phyloP scores from a whole-genome alignment of 1,140 invertebrate species.

The Caerostris darwini region DNA sequence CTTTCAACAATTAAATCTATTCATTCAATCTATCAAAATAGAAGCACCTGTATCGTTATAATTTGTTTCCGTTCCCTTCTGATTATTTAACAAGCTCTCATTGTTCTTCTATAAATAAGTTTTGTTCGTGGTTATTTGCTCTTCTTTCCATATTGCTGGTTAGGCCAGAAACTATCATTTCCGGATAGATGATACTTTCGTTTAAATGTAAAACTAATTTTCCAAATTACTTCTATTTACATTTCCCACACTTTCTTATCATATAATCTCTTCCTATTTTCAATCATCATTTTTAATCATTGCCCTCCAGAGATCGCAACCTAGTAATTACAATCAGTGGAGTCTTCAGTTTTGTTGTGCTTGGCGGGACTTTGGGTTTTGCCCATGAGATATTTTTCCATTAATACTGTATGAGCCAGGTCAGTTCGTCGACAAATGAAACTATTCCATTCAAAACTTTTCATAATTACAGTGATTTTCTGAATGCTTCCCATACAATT shows the following conservation, averaged over 20 bases:
- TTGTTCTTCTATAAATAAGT: neutral
- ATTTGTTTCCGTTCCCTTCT: no score
- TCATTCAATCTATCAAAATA: no score
- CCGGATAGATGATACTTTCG: neutral
- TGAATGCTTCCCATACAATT: conserved; percentile 36
- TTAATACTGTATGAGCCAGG: conserved; percentile 32
- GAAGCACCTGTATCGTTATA: no score
- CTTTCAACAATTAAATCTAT: no score
- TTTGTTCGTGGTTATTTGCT: neutral
- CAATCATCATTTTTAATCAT: conserved; percentile 27
- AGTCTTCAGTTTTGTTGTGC: conserved; percentile 12
- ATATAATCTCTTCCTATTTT: conserved; percentile 22
- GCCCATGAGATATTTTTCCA: conserved; percentile 3
- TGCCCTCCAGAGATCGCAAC: neutral
- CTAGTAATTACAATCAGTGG: conserved; percentile 31
- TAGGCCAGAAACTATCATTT: neutral
- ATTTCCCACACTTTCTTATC: conserved; percentile 5
- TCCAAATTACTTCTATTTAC: conserved; percentile 3
- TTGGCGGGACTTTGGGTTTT: neutral
- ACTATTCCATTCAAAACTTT: conserved; percentile 37
- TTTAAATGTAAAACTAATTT: conserved; percentile 23
- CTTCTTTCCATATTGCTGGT: neutral
- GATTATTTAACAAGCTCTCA: no score
- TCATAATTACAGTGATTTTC: conserved; percentile 40
- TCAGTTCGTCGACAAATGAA: conserved; percentile 31